Evolutionary conservation across 2,113 vertebrate genomes (phyloP).

Genomic region (Patagioenas fasciata): DNA sequence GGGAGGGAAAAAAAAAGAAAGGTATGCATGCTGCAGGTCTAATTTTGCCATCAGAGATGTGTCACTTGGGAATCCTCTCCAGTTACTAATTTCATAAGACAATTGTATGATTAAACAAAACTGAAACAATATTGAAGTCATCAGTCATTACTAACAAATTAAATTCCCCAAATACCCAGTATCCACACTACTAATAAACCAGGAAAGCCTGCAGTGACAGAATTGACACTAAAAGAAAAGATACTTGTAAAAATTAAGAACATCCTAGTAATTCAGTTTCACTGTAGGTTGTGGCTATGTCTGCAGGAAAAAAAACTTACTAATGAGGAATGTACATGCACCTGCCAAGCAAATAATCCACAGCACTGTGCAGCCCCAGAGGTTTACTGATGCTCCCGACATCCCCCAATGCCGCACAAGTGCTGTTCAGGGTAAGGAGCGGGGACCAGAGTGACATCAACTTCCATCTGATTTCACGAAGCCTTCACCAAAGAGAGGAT

Average conservation of each 20-base stretch:
- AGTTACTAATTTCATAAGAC: background rate
- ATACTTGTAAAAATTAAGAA: background rate
- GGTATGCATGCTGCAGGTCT: background rate
- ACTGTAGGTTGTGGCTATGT: background rate
- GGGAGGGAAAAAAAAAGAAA: background rate
- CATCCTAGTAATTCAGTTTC: background rate
- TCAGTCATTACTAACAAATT: background rate
- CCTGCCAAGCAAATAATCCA: background rate
- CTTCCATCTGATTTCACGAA: background rate
- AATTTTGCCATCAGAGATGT: background rate
- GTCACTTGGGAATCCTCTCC: background rate
- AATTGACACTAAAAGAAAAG: background rate
- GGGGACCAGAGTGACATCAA: accelerated
- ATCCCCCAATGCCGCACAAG: background rate
- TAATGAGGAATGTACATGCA: accelerated
- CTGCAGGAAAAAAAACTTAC: background rate
- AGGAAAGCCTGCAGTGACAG: no score
- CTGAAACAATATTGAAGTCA: background rate
- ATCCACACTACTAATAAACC: background rate
- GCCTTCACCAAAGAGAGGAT: background rate
- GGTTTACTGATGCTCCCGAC: background rate
- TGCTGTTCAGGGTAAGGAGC: no score
- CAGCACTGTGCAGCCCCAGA: background rate
- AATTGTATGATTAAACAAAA: background rate
- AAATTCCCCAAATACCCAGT: background rate